These are phyloP conservation scores for Hydrotaea diabolus DNA, from an alignment of 2,888 invertebrate genomes.

Conservation along the genomic window DNA sequence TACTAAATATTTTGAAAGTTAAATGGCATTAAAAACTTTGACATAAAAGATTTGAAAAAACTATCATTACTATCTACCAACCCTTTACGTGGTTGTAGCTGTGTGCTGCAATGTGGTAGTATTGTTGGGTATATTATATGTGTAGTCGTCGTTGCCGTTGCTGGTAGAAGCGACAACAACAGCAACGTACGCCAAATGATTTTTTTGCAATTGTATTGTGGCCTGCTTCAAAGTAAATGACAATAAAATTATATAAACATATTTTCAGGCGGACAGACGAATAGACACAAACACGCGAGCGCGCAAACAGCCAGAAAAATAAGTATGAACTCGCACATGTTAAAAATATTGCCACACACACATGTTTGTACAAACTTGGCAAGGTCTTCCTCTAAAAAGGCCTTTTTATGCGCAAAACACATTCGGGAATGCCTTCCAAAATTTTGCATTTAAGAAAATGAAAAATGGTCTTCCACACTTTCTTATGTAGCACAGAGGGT, in stretches of 20 bases:
- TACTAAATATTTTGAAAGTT: no score
- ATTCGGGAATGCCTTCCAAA: no score
- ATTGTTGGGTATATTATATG: not conserved
- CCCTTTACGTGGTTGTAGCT: not conserved
- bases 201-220: constrained; percentile 63
- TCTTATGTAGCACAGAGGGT: no score
- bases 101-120: constrained; percentile 12
- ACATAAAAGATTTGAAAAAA: no score
- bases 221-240: constrained; percentile 60
- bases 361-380: not conserved
- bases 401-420: no score
- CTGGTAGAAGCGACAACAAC: constrained; percentile 9
- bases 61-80: no score
- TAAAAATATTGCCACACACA: not conserved
- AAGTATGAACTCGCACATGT: not conserved
- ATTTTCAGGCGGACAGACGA: constrained; percentile 49
- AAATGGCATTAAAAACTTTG: no score
- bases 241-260: constrained; percentile 67
- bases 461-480: no score
- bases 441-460: no score
- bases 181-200: constrained; percentile 6
- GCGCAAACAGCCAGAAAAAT: constrained; percentile 8
- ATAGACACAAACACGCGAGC: constrained; percentile 3
- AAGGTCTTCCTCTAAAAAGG: no score
- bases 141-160: constrained; percentile 1